Base-by-base conservation (phyloP, 2,888 invertebrate genomes). In the Rhaphigaster nebulosa region DNA sequence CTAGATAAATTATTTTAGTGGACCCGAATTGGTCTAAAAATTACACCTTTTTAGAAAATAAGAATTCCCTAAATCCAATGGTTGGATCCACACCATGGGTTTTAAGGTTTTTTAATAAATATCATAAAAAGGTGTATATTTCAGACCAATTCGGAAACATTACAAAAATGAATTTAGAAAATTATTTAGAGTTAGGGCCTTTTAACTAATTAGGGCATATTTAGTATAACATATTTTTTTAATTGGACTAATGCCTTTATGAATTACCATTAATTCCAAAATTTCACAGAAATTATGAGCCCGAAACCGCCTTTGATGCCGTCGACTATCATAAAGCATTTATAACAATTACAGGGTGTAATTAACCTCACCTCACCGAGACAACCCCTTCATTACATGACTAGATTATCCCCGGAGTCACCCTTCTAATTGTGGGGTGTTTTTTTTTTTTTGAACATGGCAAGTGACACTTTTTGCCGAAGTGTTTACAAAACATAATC, bases 401-500 rank as follows among this genome's bases (percentile, higher is more conserved):
- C n/a, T 84, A 45, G n/a, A 84, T 84, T 84, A 84, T 26, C 12
- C 26, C 13, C 15, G 26, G 84, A 84, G 84, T 84, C 84, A 84
- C 84, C 84, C 84, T 50, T 84, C n/a, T 84, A 84, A 84, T 84
- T 41, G 84, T 84, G n/a, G 84, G 84, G 45, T 45, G 45, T 45
- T 84, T 84, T 84, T 84, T 80, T 80, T n/a, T n/a, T n/a, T n/a
- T 41, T 45, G 23, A 45, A 45, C 26, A 84, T 8, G 84, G 84
- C 84, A 26, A 84, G 84, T 84, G 84, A 84, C 84, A 84, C 45
- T 84, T 50, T 84, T 84, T 84, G 45, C 45, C 45, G 45, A 15
- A 13, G 45, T 84, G 84, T 84, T 84, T 84, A 84, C 84, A 84
- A 84, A 84, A 84, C 84, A 84, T n/a, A 15, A 84, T 84, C 84